Base-by-base conservation (phyloP, 1,140 invertebrate genomes). In the Microplitis mediator region DNA sequence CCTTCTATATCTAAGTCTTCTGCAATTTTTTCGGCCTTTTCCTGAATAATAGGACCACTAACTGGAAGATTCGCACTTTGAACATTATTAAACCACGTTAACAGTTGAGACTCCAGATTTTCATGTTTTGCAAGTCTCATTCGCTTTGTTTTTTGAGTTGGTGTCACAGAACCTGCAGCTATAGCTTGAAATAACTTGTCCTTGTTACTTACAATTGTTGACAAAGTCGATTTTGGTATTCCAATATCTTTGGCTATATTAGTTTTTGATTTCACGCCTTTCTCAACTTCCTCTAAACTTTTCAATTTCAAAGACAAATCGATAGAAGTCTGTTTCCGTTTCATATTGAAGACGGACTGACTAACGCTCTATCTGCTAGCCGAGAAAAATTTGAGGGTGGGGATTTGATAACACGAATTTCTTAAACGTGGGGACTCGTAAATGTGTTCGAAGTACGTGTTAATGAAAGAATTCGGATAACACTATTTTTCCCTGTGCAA, bases 51-150 rank as follows among this genome's bases (percentile, higher is more conserved):
- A 54, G 4, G 52, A 54, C 52, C 52, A 54, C 52, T 54, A 14
- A 54, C 52, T 54, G 39, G 63, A 65, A 65, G 39, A 65, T 65
- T 65, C 39, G 39, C 63, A 65, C 63, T 65, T 65, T 36, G 63
- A 65, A 65, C 39, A 65, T 50, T 65, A 45, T 51, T 65, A 50
- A 65, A 66, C 64, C 50, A 66, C 45, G 36, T 65, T 45, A 65
- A 65, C 36, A 45, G 63, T 50, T 65, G 35, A 39, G 34, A 9
- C 63, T 65, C 64, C 16, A 66, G 50, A 66, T 66, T 52, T 51
- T 66, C 64, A 66, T 66, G 64, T 52, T 66, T 66, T 52, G 64
- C 45, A 52, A 66, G 64, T 66, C 64, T 66, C 16, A 66, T 66
- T 16, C 64, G 64, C 50, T 66, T 52, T 52, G 64, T 66, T 66